Base-by-base conservation (phyloP, 2,888 invertebrate species). In the Eilema sororculum region DNA sequence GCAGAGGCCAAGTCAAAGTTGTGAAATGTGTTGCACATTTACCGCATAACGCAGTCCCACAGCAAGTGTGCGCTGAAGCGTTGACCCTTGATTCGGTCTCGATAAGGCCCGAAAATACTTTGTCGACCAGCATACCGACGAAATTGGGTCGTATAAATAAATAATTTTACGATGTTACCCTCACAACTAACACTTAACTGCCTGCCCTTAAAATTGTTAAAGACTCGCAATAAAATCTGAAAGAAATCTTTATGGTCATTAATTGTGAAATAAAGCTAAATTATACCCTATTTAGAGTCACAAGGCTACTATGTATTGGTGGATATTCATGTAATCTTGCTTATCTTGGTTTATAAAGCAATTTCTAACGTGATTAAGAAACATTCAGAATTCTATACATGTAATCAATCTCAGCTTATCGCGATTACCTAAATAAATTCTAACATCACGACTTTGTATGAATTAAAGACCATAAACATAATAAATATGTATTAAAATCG, bases 101-200 rank as follows among this genome's bases (percentile, higher is more conserved):
- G 93, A 93, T 94, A 94, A 94, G 90, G 88, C 88, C 90, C 92
- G 84, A 93, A 93, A 93, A 91, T 93, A 92, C 93, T 92, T 93
- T 91, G 92, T 92, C 90, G 92, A 90, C 89, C 89, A 89, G 87
- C 90, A 92, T 90, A 88, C 90, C 88, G 85, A 89, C 89, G 86
- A 90, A 94, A 93, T 92, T 92, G 90, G 93, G 93, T 91, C 92
- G 90, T 91, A 92, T 93, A 93, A 93, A 93, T 93, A 93, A 92
- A 93, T 92, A 92, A 92, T 92, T 92, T 92, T 91, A 91, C 88
- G 89, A 92, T 90, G 91, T 87, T 87, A 88, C 90, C 90, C 86
- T 85, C 86, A 86, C 89, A 89, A 91, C 90, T 91, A 90, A 90
- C 90, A 89, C 88, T 89, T 90, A 90, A 89, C 87, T 81, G 87